Percentiles rank a stretch among this genome's conserved stretches.
Conservation (phyloP, 2,888 invertebrate species). For the Mythimna ferrago region DNA sequence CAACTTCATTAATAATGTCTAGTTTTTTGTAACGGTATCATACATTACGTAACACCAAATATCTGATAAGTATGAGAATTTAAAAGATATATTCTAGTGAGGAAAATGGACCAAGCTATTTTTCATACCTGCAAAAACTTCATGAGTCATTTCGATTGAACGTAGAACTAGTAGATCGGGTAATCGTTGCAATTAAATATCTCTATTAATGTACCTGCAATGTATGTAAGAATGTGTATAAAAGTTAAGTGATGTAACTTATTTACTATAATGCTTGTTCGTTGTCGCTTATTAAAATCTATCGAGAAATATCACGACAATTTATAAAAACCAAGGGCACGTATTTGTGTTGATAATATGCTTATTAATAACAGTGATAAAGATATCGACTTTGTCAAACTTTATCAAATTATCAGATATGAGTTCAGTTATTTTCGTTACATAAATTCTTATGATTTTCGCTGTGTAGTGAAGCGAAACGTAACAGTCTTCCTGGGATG, state of each 20-base stretch:
- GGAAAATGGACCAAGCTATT: slow-evolving; percentile 36
- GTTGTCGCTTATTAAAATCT: slow-evolving; percentile 7
- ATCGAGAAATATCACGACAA: slow-evolving; percentile 18
- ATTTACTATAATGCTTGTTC: slow-evolving; percentile 22
- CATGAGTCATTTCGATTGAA: slow-evolving; percentile 26
- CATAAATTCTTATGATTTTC: slow-evolving; percentile 37
- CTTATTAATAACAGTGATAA: slow-evolving; percentile 25
- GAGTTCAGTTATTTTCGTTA: slow-evolving; percentile 14
- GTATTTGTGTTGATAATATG: slow-evolving; percentile 17
- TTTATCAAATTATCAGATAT: slow-evolving; percentile 14
- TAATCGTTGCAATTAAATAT: slow-evolving; percentile 8
- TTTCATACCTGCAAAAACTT: neutral
- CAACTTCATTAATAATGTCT: slow-evolving; percentile 67
- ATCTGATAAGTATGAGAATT: slow-evolving; percentile 26
- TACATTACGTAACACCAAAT: slow-evolving; percentile 45
- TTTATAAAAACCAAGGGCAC: slow-evolving; percentile 6
- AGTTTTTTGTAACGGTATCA: slow-evolving; percentile 66
- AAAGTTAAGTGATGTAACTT: slow-evolving; percentile 11
- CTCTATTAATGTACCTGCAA: neutral
- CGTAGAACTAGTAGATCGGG: neutral
- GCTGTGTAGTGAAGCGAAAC: slow-evolving; percentile 50
- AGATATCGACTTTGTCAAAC: slow-evolving; percentile 21
- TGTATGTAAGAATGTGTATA: slow-evolving; percentile 16
- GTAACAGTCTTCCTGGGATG: slow-evolving; percentile 25
- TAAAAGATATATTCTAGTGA: slow-evolving; percentile 25